Evolutionary conservation across 2,797 vertebrate genomes (phyloP).

Genomic region (Typhlichthys eigenmanni): DNA sequence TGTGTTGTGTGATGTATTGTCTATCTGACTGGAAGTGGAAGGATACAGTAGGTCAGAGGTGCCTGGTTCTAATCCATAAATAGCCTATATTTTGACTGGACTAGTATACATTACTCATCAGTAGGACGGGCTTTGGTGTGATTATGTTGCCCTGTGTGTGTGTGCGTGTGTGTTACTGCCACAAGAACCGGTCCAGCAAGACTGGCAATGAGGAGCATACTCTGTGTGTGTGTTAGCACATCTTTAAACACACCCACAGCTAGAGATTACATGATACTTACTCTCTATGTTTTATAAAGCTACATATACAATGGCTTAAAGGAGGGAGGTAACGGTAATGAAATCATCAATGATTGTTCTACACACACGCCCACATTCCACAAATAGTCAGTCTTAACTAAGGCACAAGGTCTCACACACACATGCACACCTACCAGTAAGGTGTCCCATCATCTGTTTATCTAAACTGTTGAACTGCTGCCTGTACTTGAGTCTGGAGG

Average conservation of each 20-base stretch:
- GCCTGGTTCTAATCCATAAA: too few species aligned
- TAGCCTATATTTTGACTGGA: too few species aligned
- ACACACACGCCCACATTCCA: constrained; percentile 46
- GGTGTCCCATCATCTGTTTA: constrained; percentile 92
- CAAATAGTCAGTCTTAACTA: constrained; percentile 26
- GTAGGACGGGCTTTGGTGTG: background rate
- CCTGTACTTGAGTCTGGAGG: constrained; percentile 92
- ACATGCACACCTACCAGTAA: constrained; percentile 81
- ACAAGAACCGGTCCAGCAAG: constrained; percentile 53
- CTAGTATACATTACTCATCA: background rate
- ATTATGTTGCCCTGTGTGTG: background rate
- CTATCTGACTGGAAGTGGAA: too few species aligned
- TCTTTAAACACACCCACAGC: constrained; percentile 48
- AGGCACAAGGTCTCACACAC: constrained; percentile 3
- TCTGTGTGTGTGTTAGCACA: background rate
- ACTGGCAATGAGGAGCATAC: constrained; percentile 17
- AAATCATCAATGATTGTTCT: constrained; percentile 30
- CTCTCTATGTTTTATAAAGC: constrained; percentile 27
- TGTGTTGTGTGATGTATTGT: too few species aligned
- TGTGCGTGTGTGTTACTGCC: constrained; percentile 11
- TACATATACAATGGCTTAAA: constrained; percentile 14
- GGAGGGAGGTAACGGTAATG: constrained; percentile 16
- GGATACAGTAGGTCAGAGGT: too few species aligned
- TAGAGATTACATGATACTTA: constrained; percentile 1
- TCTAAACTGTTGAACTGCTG: constrained; percentile 97